phyloP scores from a whole-genome alignment of 1,140 invertebrate genomes.

The Zaprionus taronus region DNA sequence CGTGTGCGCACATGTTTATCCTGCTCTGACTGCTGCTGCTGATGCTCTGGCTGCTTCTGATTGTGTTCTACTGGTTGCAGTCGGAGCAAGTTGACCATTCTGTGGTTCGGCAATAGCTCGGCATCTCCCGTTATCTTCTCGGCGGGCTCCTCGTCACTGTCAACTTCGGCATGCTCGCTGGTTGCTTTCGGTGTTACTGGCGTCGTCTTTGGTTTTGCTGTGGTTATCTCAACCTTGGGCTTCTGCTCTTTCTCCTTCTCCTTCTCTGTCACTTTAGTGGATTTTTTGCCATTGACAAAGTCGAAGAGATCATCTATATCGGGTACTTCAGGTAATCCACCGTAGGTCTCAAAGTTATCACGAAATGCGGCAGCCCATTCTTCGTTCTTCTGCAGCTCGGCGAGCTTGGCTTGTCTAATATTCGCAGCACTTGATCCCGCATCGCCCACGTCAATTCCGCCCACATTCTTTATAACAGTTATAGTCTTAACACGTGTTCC shows the following conservation, averaged over 20 bases:
- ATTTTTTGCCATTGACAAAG: slow-evolving; percentile 74
- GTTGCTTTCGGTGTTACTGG: slow-evolving; percentile 34
- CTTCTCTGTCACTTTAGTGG: slow-evolving; percentile 25
- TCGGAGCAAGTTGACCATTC: slow-evolving; percentile 65
- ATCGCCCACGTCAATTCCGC: slow-evolving; percentile 49
- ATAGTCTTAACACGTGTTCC: slow-evolving; percentile 84
- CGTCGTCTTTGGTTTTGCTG: slow-evolving; percentile 27
- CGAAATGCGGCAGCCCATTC: slow-evolving; percentile 78
- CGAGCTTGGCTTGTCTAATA: slow-evolving; percentile 56
- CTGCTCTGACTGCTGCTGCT: slow-evolving; percentile 27
- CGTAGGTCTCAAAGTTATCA: slow-evolving; percentile 80
- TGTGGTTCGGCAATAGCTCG: slow-evolving; percentile 71
- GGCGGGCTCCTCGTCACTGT: slow-evolving; percentile 63
- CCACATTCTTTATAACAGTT: slow-evolving; percentile 81
- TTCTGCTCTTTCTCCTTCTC: slow-evolving; percentile 29
- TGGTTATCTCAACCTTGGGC: slow-evolving; percentile 24
- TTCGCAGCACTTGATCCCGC: slow-evolving; percentile 33
- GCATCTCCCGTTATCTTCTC: slow-evolving; percentile 82
- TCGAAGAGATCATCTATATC: slow-evolving; percentile 82
- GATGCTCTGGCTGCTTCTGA: slow-evolving; percentile 5
- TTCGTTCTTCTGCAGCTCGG: slow-evolving; percentile 68
- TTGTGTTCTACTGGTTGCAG: slow-evolving; percentile 53
- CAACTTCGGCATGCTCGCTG: slow-evolving; percentile 40
- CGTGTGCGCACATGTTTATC: slow-evolving; percentile 44
- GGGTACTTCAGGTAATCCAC: slow-evolving; percentile 75